Conservation (phyloP, 2,113 vertebrate species). For the Phodopus roborovskii region DNA sequence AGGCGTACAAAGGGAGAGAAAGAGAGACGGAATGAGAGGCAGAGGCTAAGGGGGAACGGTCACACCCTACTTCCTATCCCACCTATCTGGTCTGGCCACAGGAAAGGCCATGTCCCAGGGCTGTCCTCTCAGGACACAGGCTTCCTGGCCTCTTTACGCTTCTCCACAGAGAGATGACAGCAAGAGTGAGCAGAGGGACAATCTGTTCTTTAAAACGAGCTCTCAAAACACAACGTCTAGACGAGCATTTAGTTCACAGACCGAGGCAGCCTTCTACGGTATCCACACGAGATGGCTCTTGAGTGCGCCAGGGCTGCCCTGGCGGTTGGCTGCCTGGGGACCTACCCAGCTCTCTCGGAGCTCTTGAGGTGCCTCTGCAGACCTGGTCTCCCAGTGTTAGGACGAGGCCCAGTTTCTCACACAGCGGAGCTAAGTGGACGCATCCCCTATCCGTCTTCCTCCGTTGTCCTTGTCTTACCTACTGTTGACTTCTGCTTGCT, state of each 20-base stretch:
- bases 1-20: background rate
- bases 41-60: background rate
- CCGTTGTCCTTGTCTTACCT: background rate
- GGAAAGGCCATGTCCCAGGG: background rate
- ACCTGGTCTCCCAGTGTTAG: background rate
- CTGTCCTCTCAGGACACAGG: background rate
- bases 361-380: accelerated
- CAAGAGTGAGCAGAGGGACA: background rate
- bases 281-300: background rate
- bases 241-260: background rate
- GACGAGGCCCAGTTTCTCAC: background rate
- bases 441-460: background rate
- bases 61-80: background rate
- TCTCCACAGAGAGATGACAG: background rate
- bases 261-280: background rate
- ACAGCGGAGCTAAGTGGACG: background rate
- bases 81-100: background rate
- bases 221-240: background rate
- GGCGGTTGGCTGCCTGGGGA: background rate
- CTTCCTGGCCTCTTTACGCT: background rate
- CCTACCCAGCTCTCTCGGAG: too few species aligned
- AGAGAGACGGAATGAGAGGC: too few species aligned
- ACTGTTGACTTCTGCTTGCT: background rate
- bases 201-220: background rate
- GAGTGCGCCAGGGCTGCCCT: background rate